A percentile compares a stretch with the other conserved stretches of the same genome.
These are phyloP conservation scores for Batillaria attramentaria DNA, from an alignment of 1,140 invertebrate species.

Conservation along the genomic window DNA sequence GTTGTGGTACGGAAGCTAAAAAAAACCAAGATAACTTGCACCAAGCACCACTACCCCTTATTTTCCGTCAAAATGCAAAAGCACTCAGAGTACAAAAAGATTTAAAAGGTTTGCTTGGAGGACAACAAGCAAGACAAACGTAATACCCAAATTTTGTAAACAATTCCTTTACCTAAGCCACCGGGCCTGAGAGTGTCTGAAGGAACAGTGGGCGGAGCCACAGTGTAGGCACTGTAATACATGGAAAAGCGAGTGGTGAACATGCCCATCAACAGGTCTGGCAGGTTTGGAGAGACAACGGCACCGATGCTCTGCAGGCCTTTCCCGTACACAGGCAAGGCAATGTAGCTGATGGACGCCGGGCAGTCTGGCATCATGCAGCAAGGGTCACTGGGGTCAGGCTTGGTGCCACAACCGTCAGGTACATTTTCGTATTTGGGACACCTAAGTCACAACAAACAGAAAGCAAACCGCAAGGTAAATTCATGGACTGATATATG, in stretches of 20 bases:
- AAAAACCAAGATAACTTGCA: too few relatives aligned
- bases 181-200: neutral
- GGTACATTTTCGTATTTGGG: slow-evolving; percentile 50
- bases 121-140: neutral
- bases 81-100: too few relatives aligned
- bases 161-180: neutral
- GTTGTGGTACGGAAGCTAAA: too few relatives aligned
- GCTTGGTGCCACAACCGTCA: slow-evolving; percentile 30
- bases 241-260: slow-evolving; percentile 42
- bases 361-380: slow-evolving; percentile 49
- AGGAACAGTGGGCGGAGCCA: slow-evolving; percentile 31
- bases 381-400: slow-evolving; percentile 50
- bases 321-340: slow-evolving; percentile 43
- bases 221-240: slow-evolving; percentile 34
- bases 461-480: neutral
- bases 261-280: slow-evolving; percentile 39
- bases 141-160: neutral
- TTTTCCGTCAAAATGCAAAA: too few relatives aligned
- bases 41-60: too few relatives aligned
- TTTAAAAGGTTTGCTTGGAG: neutral
- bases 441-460: slow-evolving; percentile 38
- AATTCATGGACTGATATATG: neutral
- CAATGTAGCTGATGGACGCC: slow-evolving; percentile 38
- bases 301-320: slow-evolving; percentile 46
- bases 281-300: slow-evolving; percentile 46